Conservation (phyloP, 2,888 invertebrate genomes). For the Trilocha varians region DNA sequence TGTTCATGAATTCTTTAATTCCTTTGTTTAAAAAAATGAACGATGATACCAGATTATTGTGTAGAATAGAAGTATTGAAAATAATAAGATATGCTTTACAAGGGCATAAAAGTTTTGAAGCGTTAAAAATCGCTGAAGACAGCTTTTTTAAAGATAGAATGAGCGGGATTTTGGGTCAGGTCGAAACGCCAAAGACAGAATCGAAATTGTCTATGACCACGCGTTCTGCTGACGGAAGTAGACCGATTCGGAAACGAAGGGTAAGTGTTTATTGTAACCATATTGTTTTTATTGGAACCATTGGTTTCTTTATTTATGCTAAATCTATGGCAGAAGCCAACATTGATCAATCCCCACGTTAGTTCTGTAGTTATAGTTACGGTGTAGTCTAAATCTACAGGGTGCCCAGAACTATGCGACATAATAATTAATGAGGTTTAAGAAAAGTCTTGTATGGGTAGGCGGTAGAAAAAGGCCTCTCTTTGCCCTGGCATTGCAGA, state of each 20-base stretch:
- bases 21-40: conserved; percentile 63
- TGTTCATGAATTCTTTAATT: conserved; percentile 60
- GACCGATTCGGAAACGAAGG: conserved; percentile 52
- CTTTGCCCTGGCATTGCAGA: no score
- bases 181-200: conserved; percentile 22
- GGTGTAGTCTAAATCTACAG: no score
- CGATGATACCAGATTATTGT: conserved; percentile 53
- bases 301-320: no score
- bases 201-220: conserved; percentile 56
- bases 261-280: conserved; percentile 22
- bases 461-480: no score
- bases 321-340: no score
- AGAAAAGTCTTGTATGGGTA: no score
- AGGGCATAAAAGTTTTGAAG: conserved; percentile 53
- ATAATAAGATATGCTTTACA: conserved; percentile 56
- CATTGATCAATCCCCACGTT: no score
- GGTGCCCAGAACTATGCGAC: no score
- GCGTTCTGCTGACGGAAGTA: conserved; percentile 55
- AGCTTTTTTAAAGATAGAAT: conserved; percentile 40
- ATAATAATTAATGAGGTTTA: no score
- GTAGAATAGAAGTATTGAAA: conserved; percentile 57
- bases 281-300: no score
- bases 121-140: conserved; percentile 42
- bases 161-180: conserved; percentile 34
- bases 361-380: no score